phyloP scores from a whole-genome alignment of 2,888 invertebrate species.

The Chrysolina americana region DNA sequence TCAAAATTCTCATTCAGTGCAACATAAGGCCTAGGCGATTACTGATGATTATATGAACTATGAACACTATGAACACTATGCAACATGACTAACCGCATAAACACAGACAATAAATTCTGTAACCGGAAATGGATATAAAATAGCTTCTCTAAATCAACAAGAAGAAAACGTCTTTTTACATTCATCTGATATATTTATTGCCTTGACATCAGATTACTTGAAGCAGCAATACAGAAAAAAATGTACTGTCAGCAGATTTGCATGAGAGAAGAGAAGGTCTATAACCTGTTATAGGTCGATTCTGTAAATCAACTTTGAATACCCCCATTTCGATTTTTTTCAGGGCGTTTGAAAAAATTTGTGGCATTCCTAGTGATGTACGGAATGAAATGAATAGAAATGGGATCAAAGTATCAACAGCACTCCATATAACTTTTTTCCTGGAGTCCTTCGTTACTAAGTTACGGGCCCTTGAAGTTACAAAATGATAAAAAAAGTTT shows the following conservation, averaged over 20 bases:
- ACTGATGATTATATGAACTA: no score
- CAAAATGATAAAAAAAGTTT: no score
- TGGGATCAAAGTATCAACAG: no score
- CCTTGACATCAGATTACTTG: constrained; percentile 38
- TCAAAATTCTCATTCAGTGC: not conserved
- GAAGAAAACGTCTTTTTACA: constrained; percentile 29
- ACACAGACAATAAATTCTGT: constrained; percentile 16
- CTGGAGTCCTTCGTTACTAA: no score
- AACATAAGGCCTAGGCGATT: not conserved
- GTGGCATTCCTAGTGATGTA: no score
- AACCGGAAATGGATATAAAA: constrained; percentile 45
- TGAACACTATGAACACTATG: constrained; percentile 8
- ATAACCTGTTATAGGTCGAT: constrained; percentile 37
- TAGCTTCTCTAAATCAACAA: constrained; percentile 32
- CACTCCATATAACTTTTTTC: no score
- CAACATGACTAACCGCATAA: constrained; percentile 33
- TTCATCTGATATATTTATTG: constrained; percentile 38
- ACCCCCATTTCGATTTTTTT: not conserved
- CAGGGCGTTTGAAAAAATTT: not conserved
- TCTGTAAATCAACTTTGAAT: constrained; percentile 25
- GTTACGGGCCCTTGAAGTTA: no score
- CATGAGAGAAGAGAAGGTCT: constrained; percentile 31
- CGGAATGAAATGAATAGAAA: no score
- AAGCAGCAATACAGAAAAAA: constrained; percentile 24
- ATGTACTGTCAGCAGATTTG: constrained; percentile 37